These are phyloP conservation scores for Phenacoccus solenopsis DNA, from an alignment of 1,140 invertebrate species.

Conservation along the genomic window DNA sequence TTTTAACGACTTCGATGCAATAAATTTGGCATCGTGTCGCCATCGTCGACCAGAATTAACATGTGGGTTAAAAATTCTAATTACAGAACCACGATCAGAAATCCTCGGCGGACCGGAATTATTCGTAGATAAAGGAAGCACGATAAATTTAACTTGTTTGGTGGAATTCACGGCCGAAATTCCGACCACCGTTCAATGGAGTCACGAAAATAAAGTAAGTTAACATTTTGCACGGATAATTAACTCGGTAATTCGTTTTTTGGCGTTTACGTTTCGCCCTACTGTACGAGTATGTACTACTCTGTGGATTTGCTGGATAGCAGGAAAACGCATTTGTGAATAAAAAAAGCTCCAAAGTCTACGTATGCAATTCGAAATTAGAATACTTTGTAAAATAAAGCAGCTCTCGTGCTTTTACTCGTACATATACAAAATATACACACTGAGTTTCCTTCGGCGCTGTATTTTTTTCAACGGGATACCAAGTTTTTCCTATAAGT, in stretches of 20 bases:
- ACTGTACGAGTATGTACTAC: not conserved
- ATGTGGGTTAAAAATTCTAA: conserved; percentile 22
- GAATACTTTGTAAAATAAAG: too few relatives aligned
- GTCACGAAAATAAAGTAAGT: conserved; percentile 61
- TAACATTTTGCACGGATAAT: not conserved
- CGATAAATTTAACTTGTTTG: conserved; percentile 76
- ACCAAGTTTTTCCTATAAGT: too few relatives aligned
- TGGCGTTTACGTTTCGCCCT: not conserved
- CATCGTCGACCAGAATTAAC: not conserved
- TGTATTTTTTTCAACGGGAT: too few relatives aligned
- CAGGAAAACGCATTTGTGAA: too few relatives aligned
- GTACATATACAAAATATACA: too few relatives aligned
- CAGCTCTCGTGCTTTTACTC: too few relatives aligned
- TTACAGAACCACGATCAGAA: conserved; percentile 69
- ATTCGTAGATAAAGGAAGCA: conserved; percentile 72
- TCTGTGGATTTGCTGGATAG: too few relatives aligned
- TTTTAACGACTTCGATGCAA: too few relatives aligned
- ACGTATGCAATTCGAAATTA: too few relatives aligned
- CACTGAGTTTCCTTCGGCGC: too few relatives aligned
- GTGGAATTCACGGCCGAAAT: conserved; percentile 69
- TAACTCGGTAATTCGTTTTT: not conserved
- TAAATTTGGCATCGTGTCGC: too few relatives aligned
- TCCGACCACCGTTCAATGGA: conserved; percentile 63
- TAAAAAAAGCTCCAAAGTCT: too few relatives aligned
- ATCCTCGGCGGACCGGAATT: conserved; percentile 66